Evolutionary conservation across 2,888 invertebrate species (phyloP).

Genomic region (Crematogaster levior): DNA sequence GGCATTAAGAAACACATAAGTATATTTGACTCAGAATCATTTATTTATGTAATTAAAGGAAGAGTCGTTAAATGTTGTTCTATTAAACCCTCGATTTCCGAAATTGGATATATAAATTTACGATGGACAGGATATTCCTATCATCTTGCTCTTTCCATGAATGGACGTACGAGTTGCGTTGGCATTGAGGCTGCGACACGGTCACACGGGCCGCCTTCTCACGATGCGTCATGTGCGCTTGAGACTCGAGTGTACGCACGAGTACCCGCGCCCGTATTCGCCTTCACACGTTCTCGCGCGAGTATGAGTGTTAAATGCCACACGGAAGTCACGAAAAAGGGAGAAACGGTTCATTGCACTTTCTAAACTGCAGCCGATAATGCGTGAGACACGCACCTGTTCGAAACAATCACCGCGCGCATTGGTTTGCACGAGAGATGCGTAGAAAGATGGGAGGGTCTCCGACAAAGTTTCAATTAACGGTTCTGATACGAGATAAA

Average conservation of each 20-base stretch:
- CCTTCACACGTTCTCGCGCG: conserved; percentile 4
- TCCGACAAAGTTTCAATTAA: background rate
- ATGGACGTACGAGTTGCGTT: conserved; percentile 74
- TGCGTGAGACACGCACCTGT: conserved; percentile 35
- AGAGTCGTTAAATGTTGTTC: background rate
- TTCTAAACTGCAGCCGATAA: conserved; percentile 62
- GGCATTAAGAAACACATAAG: too few species aligned
- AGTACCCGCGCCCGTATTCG: background rate
- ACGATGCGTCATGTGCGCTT: conserved; percentile 53
- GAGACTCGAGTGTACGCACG: conserved; percentile 48
- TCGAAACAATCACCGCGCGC: conserved; percentile 5
- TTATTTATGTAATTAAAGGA: background rate
- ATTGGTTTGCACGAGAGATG: background rate
- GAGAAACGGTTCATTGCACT: conserved; percentile 59
- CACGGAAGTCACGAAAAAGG: conserved; percentile 30
- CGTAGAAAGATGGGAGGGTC: background rate
- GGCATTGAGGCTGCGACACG: conserved; percentile 61
- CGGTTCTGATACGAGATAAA: background rate
- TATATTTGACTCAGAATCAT: background rate
- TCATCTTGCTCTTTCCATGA: conserved; percentile 73
- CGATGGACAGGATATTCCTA: conserved; percentile 5
- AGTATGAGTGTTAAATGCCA: background rate
- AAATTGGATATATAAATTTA: background rate
- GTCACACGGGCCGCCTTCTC: conserved; percentile 40
- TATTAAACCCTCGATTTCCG: background rate